A percentile compares a stretch with the other conserved stretches of the same genome.
These are phyloP conservation scores for Carlito syrichta DNA, from an alignment of 2,113 vertebrate genomes.

Conservation along the genomic window DNA sequence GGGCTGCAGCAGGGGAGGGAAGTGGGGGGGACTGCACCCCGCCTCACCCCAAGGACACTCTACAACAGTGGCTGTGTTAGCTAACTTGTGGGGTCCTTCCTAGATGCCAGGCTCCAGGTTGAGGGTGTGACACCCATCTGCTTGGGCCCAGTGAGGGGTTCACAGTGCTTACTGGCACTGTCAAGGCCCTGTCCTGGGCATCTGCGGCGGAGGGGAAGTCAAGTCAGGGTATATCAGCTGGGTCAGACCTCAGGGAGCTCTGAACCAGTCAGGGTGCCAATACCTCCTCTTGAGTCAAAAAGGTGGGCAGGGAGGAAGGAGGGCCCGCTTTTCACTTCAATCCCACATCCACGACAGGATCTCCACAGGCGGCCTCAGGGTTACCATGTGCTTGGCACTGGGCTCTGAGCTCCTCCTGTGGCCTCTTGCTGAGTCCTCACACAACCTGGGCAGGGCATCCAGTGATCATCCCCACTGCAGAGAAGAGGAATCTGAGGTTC, in stretches of 20 bases:
- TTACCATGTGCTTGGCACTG: background rate
- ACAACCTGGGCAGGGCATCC: background rate
- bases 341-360: background rate
- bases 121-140: background rate
- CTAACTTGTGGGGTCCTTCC: too few species aligned
- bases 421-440: background rate
- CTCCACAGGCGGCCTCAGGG: background rate
- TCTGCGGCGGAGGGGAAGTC: background rate
- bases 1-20: too few species aligned
- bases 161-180: too few species aligned
- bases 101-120: accelerated
- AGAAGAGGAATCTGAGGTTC: background rate
- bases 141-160: accelerated
- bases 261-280: background rate
- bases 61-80: too few species aligned
- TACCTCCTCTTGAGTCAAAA: background rate
- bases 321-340: too few species aligned
- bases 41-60: background rate
- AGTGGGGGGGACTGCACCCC: background rate
- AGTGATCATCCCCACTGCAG: background rate
- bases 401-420: background rate
- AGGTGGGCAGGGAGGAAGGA: background rate
- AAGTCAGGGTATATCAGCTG: background rate
- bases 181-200: background rate
- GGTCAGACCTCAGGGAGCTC: background rate